Evolutionary conservation across 2,888 invertebrate species (phyloP).

Genomic region (Tupiocoris notatus): DNA sequence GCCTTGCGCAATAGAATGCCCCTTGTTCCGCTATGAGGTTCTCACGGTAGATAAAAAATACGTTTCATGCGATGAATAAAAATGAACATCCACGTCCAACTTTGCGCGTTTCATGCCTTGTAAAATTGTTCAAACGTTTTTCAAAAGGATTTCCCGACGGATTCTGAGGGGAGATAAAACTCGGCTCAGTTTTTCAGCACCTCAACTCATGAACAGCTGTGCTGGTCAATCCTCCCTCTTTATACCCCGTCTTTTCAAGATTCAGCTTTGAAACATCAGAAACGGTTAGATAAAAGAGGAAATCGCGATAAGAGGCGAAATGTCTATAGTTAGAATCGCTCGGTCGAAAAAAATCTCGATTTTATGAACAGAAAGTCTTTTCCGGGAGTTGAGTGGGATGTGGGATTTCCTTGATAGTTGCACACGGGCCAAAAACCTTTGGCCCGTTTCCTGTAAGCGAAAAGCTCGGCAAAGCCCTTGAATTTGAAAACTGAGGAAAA

Average conservation of each 20-base stretch:
- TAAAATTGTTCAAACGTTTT: too few relatives aligned
- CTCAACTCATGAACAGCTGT: not conserved
- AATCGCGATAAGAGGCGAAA: not conserved
- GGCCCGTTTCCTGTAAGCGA: not conserved
- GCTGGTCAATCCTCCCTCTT: not conserved
- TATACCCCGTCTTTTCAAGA: not conserved
- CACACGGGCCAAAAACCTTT: not conserved
- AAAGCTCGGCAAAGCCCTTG: not conserved
- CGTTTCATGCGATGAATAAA: too few relatives aligned
- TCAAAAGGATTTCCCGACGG: too few relatives aligned
- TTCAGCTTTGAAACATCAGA: not conserved
- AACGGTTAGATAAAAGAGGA: not conserved
- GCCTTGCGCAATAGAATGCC: not conserved
- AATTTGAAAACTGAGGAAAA: too few relatives aligned
- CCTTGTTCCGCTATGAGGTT: not conserved
- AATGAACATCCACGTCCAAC: too few relatives aligned
- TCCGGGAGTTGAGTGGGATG: not conserved
- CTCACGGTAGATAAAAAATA: too few relatives aligned
- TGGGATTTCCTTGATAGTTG: constrained; percentile 13
- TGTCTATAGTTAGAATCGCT: not conserved
- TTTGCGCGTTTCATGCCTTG: too few relatives aligned
- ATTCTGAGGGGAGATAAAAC: too few relatives aligned
- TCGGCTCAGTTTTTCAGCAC: too few relatives aligned
- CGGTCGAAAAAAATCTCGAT: not conserved
- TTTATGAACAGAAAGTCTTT: constrained; percentile 10